Evolutionary conservation across 2,113 vertebrate species (phyloP), one percentile per base, ranked within the genome.

Genomic region (Siniperca knerii): DNA sequence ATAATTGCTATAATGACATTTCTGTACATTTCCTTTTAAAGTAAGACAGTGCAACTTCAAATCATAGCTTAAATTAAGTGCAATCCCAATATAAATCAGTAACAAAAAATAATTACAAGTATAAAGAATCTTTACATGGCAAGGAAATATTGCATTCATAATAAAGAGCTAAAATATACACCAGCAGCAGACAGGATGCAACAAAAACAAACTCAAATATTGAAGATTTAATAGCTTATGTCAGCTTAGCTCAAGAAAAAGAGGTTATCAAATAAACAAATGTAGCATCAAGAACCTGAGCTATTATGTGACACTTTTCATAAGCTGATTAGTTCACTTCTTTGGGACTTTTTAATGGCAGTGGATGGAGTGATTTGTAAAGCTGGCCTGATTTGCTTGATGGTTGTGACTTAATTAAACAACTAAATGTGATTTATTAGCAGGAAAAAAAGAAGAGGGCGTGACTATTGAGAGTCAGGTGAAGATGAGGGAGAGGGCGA

Each of bases 401-500:
- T 58, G 68, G 64, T 37, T 72, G 55, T 3, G 62, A 75, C 72
- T 44, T 58, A 4, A 68, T 42, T 65, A 57, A 72, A 73, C 25
- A 46, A 65, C 23, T 29, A 61, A 70, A 67, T n/a, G 71, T n/a
- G 71, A 80, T 73, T 82, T 61, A 76, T 72, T n/a, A 84, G 79
- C 65, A 77, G 78, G 81, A 58, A 68, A 21, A 23, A 79, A 55
- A 81, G 68, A 68, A 40, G 86, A 86, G 77, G 84, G 79, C 57
- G 69, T 74, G 83, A 82, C 93, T 94, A 95, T 29, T 93, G 88
- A 89, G 89, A 92, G 85, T 95, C 91, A 86, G 92, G 84, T 78
- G 92, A 90, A 87, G 90, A 80, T 86, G 93, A 93, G 86, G 93
- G 90, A 92, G 93, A 94, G 75, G 92, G 87, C 58, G 93, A 91